phyloP scores from a whole-genome alignment of 2,888 invertebrate genomes.

The Clitarchus hookeri region DNA sequence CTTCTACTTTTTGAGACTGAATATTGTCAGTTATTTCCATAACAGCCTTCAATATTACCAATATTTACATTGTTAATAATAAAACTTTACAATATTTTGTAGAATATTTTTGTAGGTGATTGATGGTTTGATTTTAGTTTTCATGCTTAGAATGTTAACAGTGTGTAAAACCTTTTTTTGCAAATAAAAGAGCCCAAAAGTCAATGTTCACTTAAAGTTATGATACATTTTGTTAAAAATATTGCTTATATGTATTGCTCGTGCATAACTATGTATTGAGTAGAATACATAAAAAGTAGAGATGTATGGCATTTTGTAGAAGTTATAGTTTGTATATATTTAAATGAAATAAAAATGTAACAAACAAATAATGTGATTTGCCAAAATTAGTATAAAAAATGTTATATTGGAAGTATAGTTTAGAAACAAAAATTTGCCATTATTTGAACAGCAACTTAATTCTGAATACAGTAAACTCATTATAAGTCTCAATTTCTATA shows the following conservation, averaged over 20 bases:
- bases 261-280: constrained; percentile 31
- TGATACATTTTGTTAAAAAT: constrained; percentile 27
- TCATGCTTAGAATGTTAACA: background rate
- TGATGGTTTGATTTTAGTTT: constrained; percentile 5
- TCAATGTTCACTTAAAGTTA: too few species aligned
- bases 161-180: constrained; percentile 12
- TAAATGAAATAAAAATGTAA: constrained; percentile 38
- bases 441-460: too few species aligned
- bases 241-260: constrained; percentile 35
- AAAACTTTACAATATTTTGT: constrained; percentile 21
- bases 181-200: background rate
- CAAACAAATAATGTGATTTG: constrained; percentile 36
- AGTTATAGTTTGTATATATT: constrained; percentile 45
- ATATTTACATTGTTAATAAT: background rate
- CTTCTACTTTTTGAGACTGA: background rate
- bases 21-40: background rate
- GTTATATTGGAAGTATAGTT: too few species aligned
- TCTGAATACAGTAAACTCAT: too few species aligned
- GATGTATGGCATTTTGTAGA: constrained; percentile 44
- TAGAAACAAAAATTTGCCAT: too few species aligned
- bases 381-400: background rate
- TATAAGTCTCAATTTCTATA: too few species aligned
- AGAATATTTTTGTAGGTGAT: background rate
- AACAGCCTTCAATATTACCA: background rate
- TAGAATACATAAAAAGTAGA: constrained; percentile 38